phyloP scores from a whole-genome alignment of 2,888 invertebrate species.

The Himalopsyche tibetana region DNA sequence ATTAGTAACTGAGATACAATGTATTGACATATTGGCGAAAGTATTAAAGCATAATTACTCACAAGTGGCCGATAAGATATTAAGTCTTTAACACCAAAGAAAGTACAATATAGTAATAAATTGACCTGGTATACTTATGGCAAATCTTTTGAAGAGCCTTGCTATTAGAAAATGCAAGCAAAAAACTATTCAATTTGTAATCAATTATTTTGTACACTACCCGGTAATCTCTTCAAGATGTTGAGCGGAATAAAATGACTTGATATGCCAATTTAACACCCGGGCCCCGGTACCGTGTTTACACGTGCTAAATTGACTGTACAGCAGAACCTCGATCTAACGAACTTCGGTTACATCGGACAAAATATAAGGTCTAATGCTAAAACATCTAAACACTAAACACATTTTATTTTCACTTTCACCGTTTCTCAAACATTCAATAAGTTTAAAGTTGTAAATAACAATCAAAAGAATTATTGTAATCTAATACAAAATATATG shows the following conservation, averaged over 20 bases:
- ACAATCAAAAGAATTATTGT: no score
- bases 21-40: not conserved
- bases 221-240: not conserved
- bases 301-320: no score
- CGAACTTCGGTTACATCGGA: no score
- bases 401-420: no score
- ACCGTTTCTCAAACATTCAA: no score
- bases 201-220: not conserved
- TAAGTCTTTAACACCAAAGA: not conserved
- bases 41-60: not conserved
- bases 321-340: no score
- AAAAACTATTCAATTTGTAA: not conserved
- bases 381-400: no score
- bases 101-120: not conserved
- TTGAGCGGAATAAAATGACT: not conserved
- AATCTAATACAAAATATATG: no score
- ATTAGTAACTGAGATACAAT: not conserved
- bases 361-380: no score
- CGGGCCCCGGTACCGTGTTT: no score
- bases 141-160: not conserved
- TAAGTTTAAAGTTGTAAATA: no score
- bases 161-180: constrained; percentile 26
- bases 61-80: not conserved
- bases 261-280: not conserved
- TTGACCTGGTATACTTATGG: not conserved